Evolutionary conservation across 2,113 vertebrate species (phyloP).

Genomic region (Hoplias malabaricus): DNA sequence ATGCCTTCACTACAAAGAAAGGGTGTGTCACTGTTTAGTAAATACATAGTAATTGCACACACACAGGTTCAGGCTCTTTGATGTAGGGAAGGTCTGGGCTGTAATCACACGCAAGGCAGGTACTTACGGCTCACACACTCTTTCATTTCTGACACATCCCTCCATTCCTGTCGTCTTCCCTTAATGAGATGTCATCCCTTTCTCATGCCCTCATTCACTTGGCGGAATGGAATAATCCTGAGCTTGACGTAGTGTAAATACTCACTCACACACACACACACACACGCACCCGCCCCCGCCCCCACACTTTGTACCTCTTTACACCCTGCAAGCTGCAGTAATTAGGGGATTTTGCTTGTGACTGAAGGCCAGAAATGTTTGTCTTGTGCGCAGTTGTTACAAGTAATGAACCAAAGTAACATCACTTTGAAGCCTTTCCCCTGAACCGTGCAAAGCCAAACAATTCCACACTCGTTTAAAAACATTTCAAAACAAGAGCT

Average conservation of each 20-base stretch:
- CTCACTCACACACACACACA: constrained; percentile 30
- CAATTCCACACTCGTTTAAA: not conserved
- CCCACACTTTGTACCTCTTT: not conserved
- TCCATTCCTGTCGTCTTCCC: constrained; percentile 11
- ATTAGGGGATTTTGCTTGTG: not conserved
- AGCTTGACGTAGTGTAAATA: constrained; percentile 21
- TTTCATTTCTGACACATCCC: constrained; percentile 44
- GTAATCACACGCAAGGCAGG: constrained; percentile 26
- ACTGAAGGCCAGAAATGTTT: constrained; percentile 17
- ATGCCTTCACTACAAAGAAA: constrained; percentile 33
- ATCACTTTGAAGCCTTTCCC: constrained; percentile 5
- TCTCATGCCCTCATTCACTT: constrained; percentile 28
- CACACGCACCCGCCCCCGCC: not conserved
- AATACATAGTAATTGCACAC: constrained; percentile 47
- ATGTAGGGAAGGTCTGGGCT: constrained; percentile 18
- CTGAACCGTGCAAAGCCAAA: constrained; percentile 1
- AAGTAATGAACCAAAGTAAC: not conserved
- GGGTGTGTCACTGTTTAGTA: constrained; percentile 14
- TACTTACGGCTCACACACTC: constrained; percentile 17
- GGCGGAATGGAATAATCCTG: constrained; percentile 22
- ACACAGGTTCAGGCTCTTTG: constrained; percentile 38
- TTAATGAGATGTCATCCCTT: constrained; percentile 21
- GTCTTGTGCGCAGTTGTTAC: constrained; percentile 2
- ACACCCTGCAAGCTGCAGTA: not conserved
- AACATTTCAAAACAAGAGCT: constrained; percentile 1